Evolutionary conservation across 2,888 invertebrate species (phyloP).

Genomic region (Drosophila anceps): DNA sequence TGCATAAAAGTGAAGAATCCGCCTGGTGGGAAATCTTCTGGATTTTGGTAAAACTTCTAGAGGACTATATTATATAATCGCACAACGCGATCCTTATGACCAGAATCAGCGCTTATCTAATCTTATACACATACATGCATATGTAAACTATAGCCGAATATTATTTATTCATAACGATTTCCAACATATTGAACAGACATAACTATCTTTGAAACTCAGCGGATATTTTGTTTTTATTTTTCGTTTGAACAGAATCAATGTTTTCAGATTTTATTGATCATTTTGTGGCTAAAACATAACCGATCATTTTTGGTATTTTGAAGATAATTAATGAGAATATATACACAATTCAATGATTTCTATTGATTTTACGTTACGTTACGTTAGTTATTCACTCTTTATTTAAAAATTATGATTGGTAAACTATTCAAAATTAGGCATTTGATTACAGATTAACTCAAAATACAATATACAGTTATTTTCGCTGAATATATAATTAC

Average conservation of each 20-base stretch:
- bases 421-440: conserved; percentile 57
- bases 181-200: not conserved
- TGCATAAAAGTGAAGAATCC: conserved; percentile 95
- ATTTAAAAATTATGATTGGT: conserved; percentile 65
- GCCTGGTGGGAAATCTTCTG: conserved; percentile 95
- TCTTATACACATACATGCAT: conserved; percentile 3
- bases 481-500: conserved; percentile 76
- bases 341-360: conserved; percentile 9
- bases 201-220: conserved; percentile 5
- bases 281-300: conserved; percentile 5
- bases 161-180: conserved; percentile 18
- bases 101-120: conserved; percentile 41
- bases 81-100: conserved; percentile 43
- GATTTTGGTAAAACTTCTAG: conserved; percentile 90
- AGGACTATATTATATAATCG: conserved; percentile 22
- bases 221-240: conserved; percentile 4
- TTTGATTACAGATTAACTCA: conserved; percentile 50
- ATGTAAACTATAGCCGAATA: conserved; percentile 30
- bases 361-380: conserved; percentile 42
- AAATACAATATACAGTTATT: conserved; percentile 55
- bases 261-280: not conserved
- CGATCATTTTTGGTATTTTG: conserved; percentile 7
- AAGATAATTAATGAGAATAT: conserved; percentile 10
- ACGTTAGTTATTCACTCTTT: conserved; percentile 51
- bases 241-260: not conserved